Evolutionary conservation across 2,888 invertebrate species (phyloP), one percentile per base, ranked within the genome.

Genomic region (Oscheius onirici): DNA sequence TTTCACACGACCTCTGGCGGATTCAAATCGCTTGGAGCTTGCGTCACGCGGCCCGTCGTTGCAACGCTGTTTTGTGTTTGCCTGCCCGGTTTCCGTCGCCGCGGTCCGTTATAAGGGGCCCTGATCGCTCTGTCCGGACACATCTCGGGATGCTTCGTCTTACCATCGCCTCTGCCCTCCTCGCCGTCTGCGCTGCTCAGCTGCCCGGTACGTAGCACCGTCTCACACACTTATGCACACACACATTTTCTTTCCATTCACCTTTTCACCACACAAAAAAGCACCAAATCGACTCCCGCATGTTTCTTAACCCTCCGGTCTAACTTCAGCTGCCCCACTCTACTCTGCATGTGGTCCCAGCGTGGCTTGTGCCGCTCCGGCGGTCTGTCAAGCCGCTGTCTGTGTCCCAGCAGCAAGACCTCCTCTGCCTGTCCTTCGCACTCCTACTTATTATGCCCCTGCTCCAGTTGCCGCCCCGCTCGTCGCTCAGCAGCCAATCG

Each of bases 311-410:
- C 54, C 67, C 55, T 13, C 40, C 22, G 22, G 13, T 51, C 63
- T 63, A 63, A 63, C 63, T 63, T 58, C 58, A 58, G 79, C 76
- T 71, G 83, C 82, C 55, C 83, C 83, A 43, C 71, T 83, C 65
- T 83, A 81, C 72, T 78, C 80, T 22, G 79, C 82, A 43, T 82
- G 83, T 70, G 78, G 82, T 44, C 79, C 82, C 10, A 72, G 79
- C 24, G 78, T 80, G 20, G 78, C 76, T 6, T 83, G 83, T 67
- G 80, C 80, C 41, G 80, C 80, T 15, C 78, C 81, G 41, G 79
- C 78, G n/a, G 74, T 80, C 54, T 83, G 83, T 58, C 83, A 83
- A 72, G 76, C 79, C 20, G 72, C 80, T 24, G 76, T 83, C 58
- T 83, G 83, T 60, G 60, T 83, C 20, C 83, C 83, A 43, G 69